These are phyloP conservation scores for Melitaea athalia DNA, from an alignment of 2,888 invertebrate species.

Conservation along the genomic window DNA sequence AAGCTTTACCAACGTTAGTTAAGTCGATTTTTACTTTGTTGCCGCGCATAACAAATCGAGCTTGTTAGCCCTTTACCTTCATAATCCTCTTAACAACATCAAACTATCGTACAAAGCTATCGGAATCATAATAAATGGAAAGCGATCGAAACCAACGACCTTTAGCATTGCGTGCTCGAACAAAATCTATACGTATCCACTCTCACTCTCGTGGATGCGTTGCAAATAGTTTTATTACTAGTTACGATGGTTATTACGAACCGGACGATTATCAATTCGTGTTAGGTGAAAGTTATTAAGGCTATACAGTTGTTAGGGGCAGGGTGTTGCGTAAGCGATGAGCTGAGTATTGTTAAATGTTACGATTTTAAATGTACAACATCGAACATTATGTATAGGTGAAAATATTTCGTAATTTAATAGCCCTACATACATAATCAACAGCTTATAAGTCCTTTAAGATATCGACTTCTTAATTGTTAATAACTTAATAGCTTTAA, in stretches of 20 bases:
- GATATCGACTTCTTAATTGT: background rate
- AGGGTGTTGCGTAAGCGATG: constrained; percentile 32
- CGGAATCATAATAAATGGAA: constrained; percentile 47
- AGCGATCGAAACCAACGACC: constrained; percentile 56
- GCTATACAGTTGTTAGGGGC: constrained; percentile 36
- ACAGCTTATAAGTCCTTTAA: background rate
- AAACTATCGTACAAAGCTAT: background rate
- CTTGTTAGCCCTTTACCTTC: background rate
- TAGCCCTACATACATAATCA: too few relatives aligned
- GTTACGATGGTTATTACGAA: constrained; percentile 64
- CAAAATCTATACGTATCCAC: constrained; percentile 68
- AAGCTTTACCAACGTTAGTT: constrained; percentile 3
- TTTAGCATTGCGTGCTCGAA: constrained; percentile 49
- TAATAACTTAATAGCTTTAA: too few relatives aligned
- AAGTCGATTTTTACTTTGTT: background rate
- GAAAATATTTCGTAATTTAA: too few relatives aligned
- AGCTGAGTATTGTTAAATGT: constrained; percentile 28
- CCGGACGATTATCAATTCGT: constrained; percentile 62
- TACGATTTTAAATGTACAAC: background rate
- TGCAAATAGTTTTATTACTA: constrained; percentile 53
- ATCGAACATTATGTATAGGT: background rate
- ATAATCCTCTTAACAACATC: constrained; percentile 1
- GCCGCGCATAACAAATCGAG: background rate
- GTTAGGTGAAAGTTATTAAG: constrained; percentile 70
- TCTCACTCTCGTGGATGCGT: constrained; percentile 64